Evolutionary conservation across 2,113 vertebrate genomes (phyloP), one percentile per base, ranked within the genome.

Genomic region (Gallinago jamesoni): DNA sequence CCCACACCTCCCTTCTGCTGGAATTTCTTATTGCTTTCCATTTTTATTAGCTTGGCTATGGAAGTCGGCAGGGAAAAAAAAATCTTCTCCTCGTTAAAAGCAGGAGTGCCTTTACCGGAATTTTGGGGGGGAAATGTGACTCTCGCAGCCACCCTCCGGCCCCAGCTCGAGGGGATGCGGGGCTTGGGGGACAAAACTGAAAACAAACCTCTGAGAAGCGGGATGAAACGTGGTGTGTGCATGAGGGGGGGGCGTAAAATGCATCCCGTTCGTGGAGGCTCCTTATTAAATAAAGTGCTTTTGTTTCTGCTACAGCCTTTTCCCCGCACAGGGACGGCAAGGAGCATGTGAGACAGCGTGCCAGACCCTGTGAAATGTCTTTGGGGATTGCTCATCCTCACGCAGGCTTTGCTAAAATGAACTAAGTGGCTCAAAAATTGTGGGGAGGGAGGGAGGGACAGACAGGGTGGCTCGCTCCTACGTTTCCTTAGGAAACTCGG

Each of bases 41-140:
- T 82, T 92, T 94, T 96, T 97, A 97, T 97, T 80, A 89, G 93
- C 72, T 96, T 97, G 97, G 96, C 97, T 88, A 62, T 93, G 94
- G 97, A 93, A 94, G 75, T 92, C 28, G 21, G 88, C 53, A 87
- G 93, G n/a, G 23, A 81, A 18, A 16, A 13, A 64, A 64, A 33
- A 37, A 78, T 24, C 92, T 88, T 62, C 89, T 74, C 74, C 93
- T 97, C 64, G 52, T 98, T 84, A 91, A 97, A 97, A 92, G 70
- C 75, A 45, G 88, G 93, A 96, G 96, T 20, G 56, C 92, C 89
- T 98, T 98, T 98, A 97, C 97, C 52, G 67, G 98, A 98, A 98
- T 97, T 97, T 89, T 43, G 56, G 56, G 79, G 90, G 97, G 98
- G 98, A 98, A 98, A 97, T 45, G 55, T 98, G 98, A 97, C 89